Percentiles rank a stretch among this genome's conserved stretches.
Conservation (phyloP, 2,113 vertebrate genomes). For the Carassius auratus region DNA sequence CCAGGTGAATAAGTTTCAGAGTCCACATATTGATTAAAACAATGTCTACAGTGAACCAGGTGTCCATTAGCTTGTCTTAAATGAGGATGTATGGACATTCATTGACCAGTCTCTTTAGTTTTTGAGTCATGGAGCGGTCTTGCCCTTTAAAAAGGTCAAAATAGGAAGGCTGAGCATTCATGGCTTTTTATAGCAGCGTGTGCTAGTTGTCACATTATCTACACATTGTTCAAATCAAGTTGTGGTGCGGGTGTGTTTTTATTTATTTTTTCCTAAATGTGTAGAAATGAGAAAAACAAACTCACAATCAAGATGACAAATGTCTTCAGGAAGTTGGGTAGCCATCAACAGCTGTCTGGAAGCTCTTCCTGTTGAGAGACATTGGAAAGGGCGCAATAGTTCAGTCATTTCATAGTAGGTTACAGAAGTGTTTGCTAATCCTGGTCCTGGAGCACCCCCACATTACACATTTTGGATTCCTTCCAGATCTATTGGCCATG, state of each 20-base stretch:
- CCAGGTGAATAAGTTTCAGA: background rate
- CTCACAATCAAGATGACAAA: background rate
- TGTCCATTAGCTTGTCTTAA: background rate
- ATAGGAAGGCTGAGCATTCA: background rate
- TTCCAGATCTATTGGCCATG: background rate
- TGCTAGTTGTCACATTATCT: background rate
- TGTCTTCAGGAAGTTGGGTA: background rate
- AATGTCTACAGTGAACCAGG: background rate
- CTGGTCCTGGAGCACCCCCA: conserved; percentile 7
- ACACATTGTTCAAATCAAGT: background rate
- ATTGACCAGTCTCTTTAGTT: background rate
- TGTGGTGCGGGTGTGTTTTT: no score
- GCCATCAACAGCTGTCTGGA: background rate
- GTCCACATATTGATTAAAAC: background rate
- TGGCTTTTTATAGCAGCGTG: background rate
- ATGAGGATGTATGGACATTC: background rate
- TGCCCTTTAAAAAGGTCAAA: background rate
- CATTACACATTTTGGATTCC: background rate
- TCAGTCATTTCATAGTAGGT: background rate
- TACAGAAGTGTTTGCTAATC: background rate
- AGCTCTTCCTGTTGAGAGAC: background rate
- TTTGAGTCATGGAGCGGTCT: background rate
- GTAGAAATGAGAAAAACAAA: background rate
- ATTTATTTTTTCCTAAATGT: no score
- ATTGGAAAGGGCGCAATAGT: background rate